Conservation (phyloP, 2,113 vertebrate species). For the Aptenodytes forsteri region DNA sequence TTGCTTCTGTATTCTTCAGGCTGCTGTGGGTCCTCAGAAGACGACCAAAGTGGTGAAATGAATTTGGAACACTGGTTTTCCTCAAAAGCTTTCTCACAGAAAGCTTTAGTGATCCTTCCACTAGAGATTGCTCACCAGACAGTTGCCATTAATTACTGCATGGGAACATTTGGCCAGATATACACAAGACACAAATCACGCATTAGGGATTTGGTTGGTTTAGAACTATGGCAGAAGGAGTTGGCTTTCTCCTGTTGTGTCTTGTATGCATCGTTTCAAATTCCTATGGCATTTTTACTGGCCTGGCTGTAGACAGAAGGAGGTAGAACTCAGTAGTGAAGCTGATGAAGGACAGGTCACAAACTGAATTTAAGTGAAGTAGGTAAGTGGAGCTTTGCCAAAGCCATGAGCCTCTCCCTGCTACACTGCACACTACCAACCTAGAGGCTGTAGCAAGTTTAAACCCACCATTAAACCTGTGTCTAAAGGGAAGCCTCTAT, state of each 20-base stretch:
- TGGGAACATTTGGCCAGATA: neutral
- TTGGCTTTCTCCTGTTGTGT: neutral
- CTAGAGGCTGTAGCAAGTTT: neutral
- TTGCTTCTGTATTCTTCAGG: neutral
- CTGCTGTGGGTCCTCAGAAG: neutral
- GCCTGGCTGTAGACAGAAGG: neutral
- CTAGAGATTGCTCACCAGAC: neutral
- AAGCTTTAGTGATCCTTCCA: neutral
- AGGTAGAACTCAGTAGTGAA: neutral
- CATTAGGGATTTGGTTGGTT: neutral
- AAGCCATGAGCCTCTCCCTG: neutral
- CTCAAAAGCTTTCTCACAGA: neutral
- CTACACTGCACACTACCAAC: neutral
- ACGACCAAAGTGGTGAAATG: neutral
- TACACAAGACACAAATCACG: neutral
- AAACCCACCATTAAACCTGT: neutral
- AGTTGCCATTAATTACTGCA: neutral
- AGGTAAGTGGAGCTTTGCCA: neutral
- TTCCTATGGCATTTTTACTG: neutral
- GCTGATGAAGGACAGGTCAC: neutral
- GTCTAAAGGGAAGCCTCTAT: neutral
- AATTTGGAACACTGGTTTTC: neutral
- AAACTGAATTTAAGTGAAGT: neutral
- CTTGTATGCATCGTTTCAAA: neutral
- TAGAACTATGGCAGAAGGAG: neutral